Evolutionary conservation across 2,113 vertebrate genomes (phyloP).

Genomic region (Paramisgurnus dabryanus): DNA sequence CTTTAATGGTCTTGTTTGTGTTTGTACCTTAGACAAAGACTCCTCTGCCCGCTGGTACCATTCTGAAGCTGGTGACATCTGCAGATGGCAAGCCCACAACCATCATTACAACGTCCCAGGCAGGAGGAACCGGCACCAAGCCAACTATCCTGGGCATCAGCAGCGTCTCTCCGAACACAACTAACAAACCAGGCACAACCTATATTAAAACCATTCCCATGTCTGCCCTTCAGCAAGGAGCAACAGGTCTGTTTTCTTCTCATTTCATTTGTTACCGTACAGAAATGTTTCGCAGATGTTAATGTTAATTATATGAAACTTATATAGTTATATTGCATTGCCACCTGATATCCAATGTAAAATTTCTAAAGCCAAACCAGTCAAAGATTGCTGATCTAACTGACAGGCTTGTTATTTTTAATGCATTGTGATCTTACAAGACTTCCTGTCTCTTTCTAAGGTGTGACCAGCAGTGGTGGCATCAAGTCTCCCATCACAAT

Average conservation of each 20-base stretch:
- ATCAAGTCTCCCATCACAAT: slow-evolving; percentile 85
- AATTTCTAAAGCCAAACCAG: too few relatives aligned
- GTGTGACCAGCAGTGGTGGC: slow-evolving; percentile 74
- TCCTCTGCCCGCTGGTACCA: slow-evolving; percentile 80
- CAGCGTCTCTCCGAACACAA: slow-evolving; percentile 76
- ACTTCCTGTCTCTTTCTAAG: slow-evolving; percentile 44
- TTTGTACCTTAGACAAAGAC: slow-evolving; percentile 76
- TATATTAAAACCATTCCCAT: slow-evolving; percentile 85
- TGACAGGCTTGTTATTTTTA: too few relatives aligned
- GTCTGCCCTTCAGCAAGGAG: slow-evolving; percentile 79
- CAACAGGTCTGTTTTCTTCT: slow-evolving; percentile 65
- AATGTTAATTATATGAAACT: too few relatives aligned
- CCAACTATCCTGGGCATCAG: slow-evolving; percentile 82
- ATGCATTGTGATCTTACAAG: too few relatives aligned
- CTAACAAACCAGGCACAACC: slow-evolving; percentile 78
- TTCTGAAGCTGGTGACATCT: slow-evolving; percentile 82
- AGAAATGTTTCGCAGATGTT: too few relatives aligned
- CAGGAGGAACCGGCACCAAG: slow-evolving; percentile 72
- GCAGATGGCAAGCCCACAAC: slow-evolving; percentile 84
- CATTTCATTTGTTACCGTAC: not conserved
- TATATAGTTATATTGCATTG: too few relatives aligned
- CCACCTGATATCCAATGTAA: too few relatives aligned
- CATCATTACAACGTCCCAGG: slow-evolving; percentile 80
- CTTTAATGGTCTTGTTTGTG: too few relatives aligned
- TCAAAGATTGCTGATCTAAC: too few relatives aligned